Percentiles rank a stretch among this genome's conserved stretches.
phyloP scores from a whole-genome alignment of 2,888 invertebrate genomes.

The Oasisia sp. region DNA sequence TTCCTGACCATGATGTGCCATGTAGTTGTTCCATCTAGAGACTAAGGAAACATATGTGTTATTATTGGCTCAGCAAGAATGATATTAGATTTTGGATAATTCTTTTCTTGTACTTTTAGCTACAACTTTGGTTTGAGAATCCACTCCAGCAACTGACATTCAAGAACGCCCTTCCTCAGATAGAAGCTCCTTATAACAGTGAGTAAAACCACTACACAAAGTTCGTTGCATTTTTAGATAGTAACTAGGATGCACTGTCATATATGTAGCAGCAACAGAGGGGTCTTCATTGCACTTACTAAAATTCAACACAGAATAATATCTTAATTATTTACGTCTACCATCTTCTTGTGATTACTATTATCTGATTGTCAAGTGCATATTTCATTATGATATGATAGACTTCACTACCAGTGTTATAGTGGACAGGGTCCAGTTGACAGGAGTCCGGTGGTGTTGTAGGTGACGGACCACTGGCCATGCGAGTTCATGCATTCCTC shows the following conservation, averaged over 20 bases:
- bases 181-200: constrained; percentile 90
- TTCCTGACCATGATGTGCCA: not conserved
- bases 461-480: constrained; percentile 81
- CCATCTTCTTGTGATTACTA: not conserved
- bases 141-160: constrained; percentile 90
- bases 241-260: not conserved
- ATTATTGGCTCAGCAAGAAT: not conserved
- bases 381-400: not conserved
- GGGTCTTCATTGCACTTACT: no score
- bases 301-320: not conserved
- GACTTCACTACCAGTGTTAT: not conserved
- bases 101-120: constrained; percentile 53
- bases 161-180: constrained; percentile 82
- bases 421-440: not conserved
- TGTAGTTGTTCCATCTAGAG: not conserved
- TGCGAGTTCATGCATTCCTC: constrained; percentile 88
- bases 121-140: constrained; percentile 96
- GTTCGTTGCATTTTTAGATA: not conserved
- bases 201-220: constrained; percentile 40
- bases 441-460: not conserved
- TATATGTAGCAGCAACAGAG: no score
- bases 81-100: not conserved
- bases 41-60: not conserved
- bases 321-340: not conserved
- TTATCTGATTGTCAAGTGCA: not conserved